Evolutionary conservation across 92 coral and sea anemone genomes (phyloP), one percentile per base, ranked within the genome.

Genomic region (Siderastrea radians): DNA sequence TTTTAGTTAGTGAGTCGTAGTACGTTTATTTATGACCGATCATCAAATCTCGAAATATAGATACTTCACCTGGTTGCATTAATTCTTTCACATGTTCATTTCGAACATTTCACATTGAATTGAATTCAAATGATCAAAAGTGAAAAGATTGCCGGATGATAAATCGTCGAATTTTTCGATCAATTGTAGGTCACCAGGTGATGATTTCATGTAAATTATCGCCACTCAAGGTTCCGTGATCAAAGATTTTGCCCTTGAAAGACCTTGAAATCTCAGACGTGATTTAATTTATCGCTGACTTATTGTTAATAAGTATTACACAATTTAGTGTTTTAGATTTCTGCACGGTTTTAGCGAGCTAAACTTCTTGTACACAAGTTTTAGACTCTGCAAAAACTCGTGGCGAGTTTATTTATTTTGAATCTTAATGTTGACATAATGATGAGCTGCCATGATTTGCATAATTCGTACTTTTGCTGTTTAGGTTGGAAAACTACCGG

Each of bases 391-490:
- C 16, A 57, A 57, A n/a, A 17, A 26, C 47, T 12, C 52, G 52
- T 46, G 50, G 1, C 15, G 16, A n/a, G 48, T 51, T 68, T 50
- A 80, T 67, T 66, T 64, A n/a, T 15, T 66, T 63, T 38, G 43
- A 7, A 67, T 44, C 68, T 44, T 2, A 4, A 26, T 53, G 63
- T 80, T 80, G 75, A 65, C 84, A 50, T 50, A n/a, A 16, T 9
- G 19, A 15, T 55, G 68, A 59, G 15, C 66, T 65, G 65, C 44
- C 5, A 4, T 38, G 65, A 81, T 81, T 53, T 81, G 75, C 76
- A 53, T 43, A n/a, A 80, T 80, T 38, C 17, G 73, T 52, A 51
- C 48, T 80, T 77, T 17, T 44, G 67, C 55, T 12, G 80, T 76
- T 54, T 57, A 14, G 80, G 57, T 54, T 55, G 8, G 49, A 19